Percentiles rank a stretch among this genome's conserved stretches.
Conservation (phyloP, 2,113 vertebrate genomes). For the Himantopus leucocephalus region DNA sequence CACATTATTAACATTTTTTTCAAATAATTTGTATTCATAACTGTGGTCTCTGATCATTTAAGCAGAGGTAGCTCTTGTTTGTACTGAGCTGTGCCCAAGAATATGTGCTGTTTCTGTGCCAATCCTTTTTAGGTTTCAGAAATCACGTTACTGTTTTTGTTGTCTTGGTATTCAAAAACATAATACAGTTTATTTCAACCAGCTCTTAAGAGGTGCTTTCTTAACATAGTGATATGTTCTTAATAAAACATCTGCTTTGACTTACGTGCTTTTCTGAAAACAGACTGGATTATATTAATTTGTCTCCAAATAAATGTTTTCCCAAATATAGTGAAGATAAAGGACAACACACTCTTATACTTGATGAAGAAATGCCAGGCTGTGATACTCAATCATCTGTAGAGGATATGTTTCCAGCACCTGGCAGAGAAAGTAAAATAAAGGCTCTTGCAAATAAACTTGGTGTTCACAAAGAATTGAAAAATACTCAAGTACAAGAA, state of each 20-base stretch:
- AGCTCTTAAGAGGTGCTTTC: not conserved
- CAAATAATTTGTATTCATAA: not conserved
- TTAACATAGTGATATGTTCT: not conserved
- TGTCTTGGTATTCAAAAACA: not conserved
- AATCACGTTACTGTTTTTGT: not conserved
- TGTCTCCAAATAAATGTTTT: conserved; percentile 65
- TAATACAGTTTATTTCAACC: not conserved
- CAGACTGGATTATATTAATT: not conserved
- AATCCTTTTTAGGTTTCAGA: not conserved
- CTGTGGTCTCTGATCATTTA: not conserved
- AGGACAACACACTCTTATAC: not conserved
- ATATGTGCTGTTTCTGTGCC: not conserved
- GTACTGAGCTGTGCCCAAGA: not conserved
- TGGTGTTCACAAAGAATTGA: not conserved
- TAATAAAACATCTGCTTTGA: not conserved
- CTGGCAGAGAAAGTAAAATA: not conserved
- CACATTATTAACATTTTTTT: not conserved
- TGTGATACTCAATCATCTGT: not conserved
- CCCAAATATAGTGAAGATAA: conserved; percentile 15
- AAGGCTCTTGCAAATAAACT: not conserved
- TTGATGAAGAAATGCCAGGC: not conserved
- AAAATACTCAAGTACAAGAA: not conserved
- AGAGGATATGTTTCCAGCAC: not conserved
- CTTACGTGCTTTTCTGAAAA: not conserved
- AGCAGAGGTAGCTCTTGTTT: not conserved